phyloP scores from a whole-genome alignment of 1,140 invertebrate species.

The Archivesica marissinica region DNA sequence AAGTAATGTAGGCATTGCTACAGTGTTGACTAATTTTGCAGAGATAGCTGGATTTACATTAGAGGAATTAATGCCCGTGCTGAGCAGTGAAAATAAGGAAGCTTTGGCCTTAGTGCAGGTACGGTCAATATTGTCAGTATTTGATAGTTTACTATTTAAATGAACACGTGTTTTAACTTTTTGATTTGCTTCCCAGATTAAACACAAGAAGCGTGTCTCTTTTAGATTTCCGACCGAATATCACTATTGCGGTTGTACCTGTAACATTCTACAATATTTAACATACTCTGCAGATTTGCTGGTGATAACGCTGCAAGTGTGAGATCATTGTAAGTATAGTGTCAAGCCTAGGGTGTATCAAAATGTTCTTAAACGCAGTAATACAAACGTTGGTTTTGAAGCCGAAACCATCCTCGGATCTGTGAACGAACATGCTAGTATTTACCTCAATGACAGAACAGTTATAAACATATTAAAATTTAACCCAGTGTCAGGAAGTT shows the following conservation, averaged over 20 bases:
- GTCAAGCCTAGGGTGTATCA: too few species aligned
- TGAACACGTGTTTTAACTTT: not conserved
- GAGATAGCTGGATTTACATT: not conserved
- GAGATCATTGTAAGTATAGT: not conserved
- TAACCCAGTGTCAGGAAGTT: too few species aligned
- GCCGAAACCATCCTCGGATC: too few species aligned
- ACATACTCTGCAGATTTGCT: not conserved
- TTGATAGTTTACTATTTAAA: not conserved
- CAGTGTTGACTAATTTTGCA: not conserved
- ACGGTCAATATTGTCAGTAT: not conserved
- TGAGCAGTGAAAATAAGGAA: not conserved
- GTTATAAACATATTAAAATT: too few species aligned
- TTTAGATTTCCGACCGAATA: not conserved
- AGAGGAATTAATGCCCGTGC: not conserved
- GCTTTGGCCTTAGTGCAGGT: not conserved
- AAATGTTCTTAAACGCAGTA: too few species aligned
- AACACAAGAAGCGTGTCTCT: not conserved
- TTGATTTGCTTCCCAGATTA: not conserved
- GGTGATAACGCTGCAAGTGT: not conserved
- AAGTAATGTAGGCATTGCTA: not conserved
- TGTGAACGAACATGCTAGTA: too few species aligned
- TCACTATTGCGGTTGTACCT: not conserved
- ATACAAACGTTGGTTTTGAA: too few species aligned
- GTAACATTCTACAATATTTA: not conserved
- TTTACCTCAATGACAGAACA: too few species aligned